Conservation (phyloP, 2,113 vertebrate species). For the Sterna hirundo region DNA sequence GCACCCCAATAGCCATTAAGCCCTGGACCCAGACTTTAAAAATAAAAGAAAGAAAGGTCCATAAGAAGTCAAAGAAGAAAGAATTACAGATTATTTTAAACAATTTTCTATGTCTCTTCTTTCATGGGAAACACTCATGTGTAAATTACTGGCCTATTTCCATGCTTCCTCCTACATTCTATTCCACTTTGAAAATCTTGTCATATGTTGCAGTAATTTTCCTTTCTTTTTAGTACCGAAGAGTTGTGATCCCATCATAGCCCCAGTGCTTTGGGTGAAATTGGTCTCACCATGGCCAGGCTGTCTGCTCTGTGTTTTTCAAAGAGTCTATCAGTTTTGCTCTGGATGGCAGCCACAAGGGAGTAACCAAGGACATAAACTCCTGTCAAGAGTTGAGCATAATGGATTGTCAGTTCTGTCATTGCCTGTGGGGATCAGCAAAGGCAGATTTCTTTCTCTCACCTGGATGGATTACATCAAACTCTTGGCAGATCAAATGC, state of each 20-base stretch:
- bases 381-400: not conserved
- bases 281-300: not conserved
- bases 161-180: not conserved
- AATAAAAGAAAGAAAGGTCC: not conserved
- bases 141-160: not conserved
- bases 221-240: not conserved
- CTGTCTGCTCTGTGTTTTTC: not conserved
- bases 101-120: not conserved
- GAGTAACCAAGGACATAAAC: not conserved
- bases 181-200: not conserved
- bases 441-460: not conserved
- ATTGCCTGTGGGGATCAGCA: not conserved
- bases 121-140: not conserved
- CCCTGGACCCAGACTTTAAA: not conserved
- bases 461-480: not conserved
- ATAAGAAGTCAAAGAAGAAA: not conserved
- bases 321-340: not conserved
- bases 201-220: not conserved
- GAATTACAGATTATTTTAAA: not conserved
- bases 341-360: not conserved
- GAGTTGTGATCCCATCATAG: not conserved
- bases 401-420: not conserved
- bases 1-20: not conserved
- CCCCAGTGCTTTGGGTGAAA: not conserved
- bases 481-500: not conserved